These are phyloP conservation scores for Scelioninae gen. 1 DNA, from an alignment of 2,888 invertebrate genomes.

Conservation along the genomic window DNA sequence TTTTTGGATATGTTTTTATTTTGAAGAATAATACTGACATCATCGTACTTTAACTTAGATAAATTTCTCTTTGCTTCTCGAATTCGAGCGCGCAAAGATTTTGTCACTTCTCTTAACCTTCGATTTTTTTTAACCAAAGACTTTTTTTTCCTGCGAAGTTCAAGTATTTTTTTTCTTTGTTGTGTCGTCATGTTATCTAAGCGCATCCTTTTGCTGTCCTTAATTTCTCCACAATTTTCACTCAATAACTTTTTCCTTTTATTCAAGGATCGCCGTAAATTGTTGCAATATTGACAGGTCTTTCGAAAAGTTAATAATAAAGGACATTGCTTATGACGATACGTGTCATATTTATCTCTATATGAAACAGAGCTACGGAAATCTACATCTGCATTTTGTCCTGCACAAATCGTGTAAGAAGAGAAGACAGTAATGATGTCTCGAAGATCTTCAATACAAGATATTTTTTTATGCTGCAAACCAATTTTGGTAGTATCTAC, in stretches of 20 bases:
- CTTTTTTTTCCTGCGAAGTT: too few species aligned
- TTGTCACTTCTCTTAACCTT: too few species aligned
- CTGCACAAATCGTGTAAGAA: conserved; percentile 23
- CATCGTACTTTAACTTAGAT: too few species aligned
- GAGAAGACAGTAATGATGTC: conserved; percentile 10
- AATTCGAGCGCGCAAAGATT: too few species aligned
- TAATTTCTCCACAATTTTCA: neutral
- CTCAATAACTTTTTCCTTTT: conserved; percentile 12
- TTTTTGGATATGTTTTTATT: too few species aligned
- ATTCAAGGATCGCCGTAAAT: conserved; percentile 13
- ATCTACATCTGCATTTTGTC: conserved; percentile 8
- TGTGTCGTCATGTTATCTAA: too few species aligned
- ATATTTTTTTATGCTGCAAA: neutral
- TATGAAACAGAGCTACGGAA: conserved; percentile 16
- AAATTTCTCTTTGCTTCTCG: too few species aligned
- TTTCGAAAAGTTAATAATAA: conserved; percentile 6
- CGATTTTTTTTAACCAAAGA: too few species aligned
- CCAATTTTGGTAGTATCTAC: neutral
- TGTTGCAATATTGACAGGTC: conserved; percentile 7
- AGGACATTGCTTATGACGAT: conserved; percentile 23
- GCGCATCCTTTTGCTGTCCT: too few species aligned
- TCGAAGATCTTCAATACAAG: conserved; percentile 1
- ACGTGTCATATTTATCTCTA: conserved; percentile 12
- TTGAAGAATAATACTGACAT: too few species aligned
- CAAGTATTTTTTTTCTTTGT: too few species aligned